phyloP scores from a whole-genome alignment of 2,888 invertebrate species.

The Caenorhabditis sinica region DNA sequence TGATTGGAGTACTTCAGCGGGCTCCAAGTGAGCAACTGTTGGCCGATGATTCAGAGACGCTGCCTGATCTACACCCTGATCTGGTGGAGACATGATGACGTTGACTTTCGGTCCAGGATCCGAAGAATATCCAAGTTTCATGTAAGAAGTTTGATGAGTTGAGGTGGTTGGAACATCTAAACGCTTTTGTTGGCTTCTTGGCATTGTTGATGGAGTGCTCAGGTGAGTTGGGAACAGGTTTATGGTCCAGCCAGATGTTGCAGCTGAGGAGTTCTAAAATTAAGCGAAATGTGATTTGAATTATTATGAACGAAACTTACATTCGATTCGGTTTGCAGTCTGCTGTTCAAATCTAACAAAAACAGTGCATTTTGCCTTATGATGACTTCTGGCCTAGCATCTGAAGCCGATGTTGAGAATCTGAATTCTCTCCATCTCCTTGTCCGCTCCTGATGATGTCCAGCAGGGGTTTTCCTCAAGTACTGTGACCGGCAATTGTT shows the following conservation, averaged over 20 bases:
- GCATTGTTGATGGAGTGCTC: slow-evolving; percentile 70
- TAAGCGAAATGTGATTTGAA: not conserved
- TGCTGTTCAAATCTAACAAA: slow-evolving; percentile 88
- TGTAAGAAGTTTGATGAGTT: slow-evolving; percentile 53
- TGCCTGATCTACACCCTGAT: slow-evolving; percentile 43
- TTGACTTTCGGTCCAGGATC: slow-evolving; percentile 80
- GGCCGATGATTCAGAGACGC: slow-evolving; percentile 60
- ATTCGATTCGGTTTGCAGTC: slow-evolving; percentile 77
- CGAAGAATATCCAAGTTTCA: slow-evolving; percentile 83
- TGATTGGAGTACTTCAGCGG: slow-evolving; percentile 71
- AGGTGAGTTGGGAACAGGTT: slow-evolving; percentile 77
- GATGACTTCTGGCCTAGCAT: slow-evolving; percentile 77
- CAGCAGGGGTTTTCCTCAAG: slow-evolving; percentile 84
- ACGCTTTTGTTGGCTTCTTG: slow-evolving; percentile 38
- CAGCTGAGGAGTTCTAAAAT: slow-evolving; percentile 72
- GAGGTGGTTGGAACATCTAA: slow-evolving; percentile 51
- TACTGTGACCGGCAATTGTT: slow-evolving; percentile 92
- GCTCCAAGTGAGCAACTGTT: slow-evolving; percentile 32
- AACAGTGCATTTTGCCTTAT: slow-evolving; percentile 97
- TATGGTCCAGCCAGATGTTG: slow-evolving; percentile 86
- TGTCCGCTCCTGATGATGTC: slow-evolving; percentile 76
- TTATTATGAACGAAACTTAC: too few relatives aligned
- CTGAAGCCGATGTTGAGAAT: slow-evolving; percentile 70
- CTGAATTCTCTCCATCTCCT: slow-evolving; percentile 78
- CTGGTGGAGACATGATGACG: slow-evolving; percentile 66